Base-by-base conservation (phyloP, 2,113 vertebrate species). In the Cyprinodon tularosa region DNA sequence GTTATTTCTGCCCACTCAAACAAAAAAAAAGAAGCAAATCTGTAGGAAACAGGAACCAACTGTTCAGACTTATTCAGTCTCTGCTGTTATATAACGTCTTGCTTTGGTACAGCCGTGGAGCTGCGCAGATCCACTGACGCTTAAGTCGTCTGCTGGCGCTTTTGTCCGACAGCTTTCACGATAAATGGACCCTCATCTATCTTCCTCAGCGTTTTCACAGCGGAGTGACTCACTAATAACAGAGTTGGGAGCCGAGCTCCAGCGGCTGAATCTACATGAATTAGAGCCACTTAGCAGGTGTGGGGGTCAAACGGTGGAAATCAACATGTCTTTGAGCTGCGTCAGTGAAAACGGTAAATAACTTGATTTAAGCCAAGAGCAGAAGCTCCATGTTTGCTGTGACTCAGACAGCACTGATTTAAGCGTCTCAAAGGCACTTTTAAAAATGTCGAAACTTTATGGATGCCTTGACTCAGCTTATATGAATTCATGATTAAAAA, bases 141-240 rank as follows among this genome's bases (percentile, higher is more conserved):
- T 9, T 40, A 12, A 70, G 20, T 57, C 12, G 37, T 15, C 36
- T 42, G 62, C 61, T 61, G 70, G 14, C 42, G 22, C 40, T 42
- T 22, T n/a, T 15, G 73, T 72, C 47, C 75, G 71, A 67, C 80
- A 76, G 65, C 68, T 68, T 57, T 44, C 77, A 60, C 37, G 71
- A 60, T 71, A 50, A 71, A 72, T 63, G 8, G n/a, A 65, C 42
- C 15, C 20, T 5, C 9, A 15, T 63, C 57, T 45, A 42, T 73
- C 45, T 68, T 38, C 53, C 17, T n/a, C 29, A 12, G 5, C 62
- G n/a, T 38, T 66, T 77, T 60, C 12, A 2, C 29, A 57, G 67
- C 61, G 44, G 50, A 36, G 14, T 42, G 62, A 71, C 12, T 63
- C 29, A 14, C n/a, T 47, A 3, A 38, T 38, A 57, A 17, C 17